phyloP scores from a whole-genome alignment of 2,797 vertebrate species.

The Fundulus diaphanus region DNA sequence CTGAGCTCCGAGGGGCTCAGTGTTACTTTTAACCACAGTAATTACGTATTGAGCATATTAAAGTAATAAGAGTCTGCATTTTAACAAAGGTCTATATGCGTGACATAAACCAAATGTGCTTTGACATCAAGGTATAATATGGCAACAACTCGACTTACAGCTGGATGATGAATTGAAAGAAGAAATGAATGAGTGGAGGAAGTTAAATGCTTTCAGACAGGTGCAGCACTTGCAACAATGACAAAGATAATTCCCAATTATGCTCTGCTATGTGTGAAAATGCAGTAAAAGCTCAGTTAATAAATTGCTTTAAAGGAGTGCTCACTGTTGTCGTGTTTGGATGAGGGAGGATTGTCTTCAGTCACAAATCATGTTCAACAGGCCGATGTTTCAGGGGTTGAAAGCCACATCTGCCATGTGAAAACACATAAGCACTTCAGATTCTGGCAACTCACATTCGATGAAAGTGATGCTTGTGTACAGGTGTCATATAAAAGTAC shows the following conservation, averaged over 20 bases:
- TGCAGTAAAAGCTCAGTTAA: neutral
- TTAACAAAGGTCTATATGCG: slow-evolving; percentile 5
- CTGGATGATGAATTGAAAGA: neutral
- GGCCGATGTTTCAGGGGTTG: neutral
- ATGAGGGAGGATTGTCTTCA: neutral
- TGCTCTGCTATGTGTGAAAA: neutral
- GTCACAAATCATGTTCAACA: neutral
- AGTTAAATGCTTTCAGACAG: neutral
- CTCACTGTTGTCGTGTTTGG: neutral
- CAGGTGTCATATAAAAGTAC: neutral
- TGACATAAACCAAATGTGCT: slow-evolving; percentile 21
- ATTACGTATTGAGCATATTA: slow-evolving; percentile 21
- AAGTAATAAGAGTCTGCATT: slow-evolving; percentile 12
- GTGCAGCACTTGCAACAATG: neutral
- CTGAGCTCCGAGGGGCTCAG: slow-evolving; percentile 1
- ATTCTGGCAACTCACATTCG: neutral
- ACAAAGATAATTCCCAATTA: neutral
- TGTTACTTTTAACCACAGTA: slow-evolving; percentile 5
- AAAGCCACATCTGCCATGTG: neutral
- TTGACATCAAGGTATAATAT: slow-evolving; percentile 16
- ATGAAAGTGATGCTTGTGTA: neutral
- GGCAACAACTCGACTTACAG: slow-evolving; percentile 12
- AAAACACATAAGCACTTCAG: neutral
- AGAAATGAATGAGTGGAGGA: neutral
- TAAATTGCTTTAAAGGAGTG: neutral